Evolutionary conservation across 2,888 invertebrate genomes (phyloP).

Genomic region (Notodonta ziczac): DNA sequence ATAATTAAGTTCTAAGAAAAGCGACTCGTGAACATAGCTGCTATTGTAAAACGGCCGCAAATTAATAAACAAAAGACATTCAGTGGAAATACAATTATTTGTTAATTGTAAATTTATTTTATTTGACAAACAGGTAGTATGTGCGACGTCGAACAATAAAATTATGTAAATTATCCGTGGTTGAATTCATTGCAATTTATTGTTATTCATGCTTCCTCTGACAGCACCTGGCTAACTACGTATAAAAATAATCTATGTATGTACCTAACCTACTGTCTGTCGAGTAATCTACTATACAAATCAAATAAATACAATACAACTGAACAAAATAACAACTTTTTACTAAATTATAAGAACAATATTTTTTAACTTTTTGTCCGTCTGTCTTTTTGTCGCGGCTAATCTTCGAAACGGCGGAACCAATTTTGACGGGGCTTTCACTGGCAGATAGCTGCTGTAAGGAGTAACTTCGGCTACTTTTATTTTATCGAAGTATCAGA

Average conservation of each 20-base stretch:
- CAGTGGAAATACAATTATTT: conserved; percentile 16
- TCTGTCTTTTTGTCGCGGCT: too few species aligned
- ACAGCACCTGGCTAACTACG: background rate
- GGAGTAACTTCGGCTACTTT: too few species aligned
- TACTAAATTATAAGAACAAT: too few species aligned
- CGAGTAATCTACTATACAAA: too few species aligned
- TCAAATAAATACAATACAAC: too few species aligned
- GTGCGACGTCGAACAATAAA: background rate
- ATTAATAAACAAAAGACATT: conserved; percentile 35
- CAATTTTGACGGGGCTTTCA: too few species aligned
- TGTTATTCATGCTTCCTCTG: background rate
- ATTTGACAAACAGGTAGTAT: background rate
- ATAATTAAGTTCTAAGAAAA: conserved; percentile 52
- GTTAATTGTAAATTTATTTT: background rate
- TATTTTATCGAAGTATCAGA: too few species aligned
- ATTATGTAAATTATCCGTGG: background rate
- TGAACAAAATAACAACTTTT: too few species aligned
- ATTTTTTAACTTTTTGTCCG: too few species aligned
- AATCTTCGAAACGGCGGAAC: too few species aligned
- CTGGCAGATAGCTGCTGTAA: too few species aligned
- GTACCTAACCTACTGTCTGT: background rate
- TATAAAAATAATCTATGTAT: background rate
- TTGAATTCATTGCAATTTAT: background rate
- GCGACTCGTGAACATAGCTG: conserved; percentile 36
- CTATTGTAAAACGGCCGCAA: conserved; percentile 21